Evolutionary conservation across 2,888 invertebrate genomes (phyloP).

Genomic region (Bombylius discolor): DNA sequence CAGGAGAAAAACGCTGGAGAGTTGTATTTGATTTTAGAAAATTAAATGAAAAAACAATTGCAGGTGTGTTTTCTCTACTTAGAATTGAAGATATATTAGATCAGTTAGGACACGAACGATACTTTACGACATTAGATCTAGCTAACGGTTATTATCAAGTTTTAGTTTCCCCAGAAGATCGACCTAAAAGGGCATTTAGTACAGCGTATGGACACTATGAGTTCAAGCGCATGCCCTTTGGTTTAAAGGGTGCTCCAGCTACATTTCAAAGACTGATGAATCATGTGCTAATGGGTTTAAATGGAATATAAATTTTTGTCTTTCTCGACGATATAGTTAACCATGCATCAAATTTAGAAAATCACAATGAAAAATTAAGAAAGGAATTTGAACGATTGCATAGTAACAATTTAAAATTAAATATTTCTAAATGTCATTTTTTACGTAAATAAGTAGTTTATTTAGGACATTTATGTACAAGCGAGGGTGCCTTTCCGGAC

Average conservation of each 20-base stretch:
- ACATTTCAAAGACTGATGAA: conserved; percentile 31
- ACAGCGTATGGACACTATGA: conserved; percentile 8
- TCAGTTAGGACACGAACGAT: conserved; percentile 8
- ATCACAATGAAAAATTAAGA: conserved; percentile 16
- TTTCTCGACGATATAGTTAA: conserved; percentile 8
- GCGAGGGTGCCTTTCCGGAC: conserved; percentile 9
- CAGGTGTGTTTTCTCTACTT: conserved; percentile 7
- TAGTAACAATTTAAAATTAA: conserved; percentile 16
- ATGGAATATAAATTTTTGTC: conserved; percentile 14
- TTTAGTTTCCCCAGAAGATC: conserved; percentile 3
- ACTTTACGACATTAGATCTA: conserved; percentile 13
- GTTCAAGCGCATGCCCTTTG: conserved; percentile 26
- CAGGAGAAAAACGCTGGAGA: too few species aligned
- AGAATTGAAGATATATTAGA: conserved; percentile 14
- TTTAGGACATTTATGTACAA: conserved; percentile 21
- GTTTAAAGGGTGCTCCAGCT: conserved; percentile 29
- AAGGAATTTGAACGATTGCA: conserved; percentile 16
- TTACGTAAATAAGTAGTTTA: conserved; percentile 14
- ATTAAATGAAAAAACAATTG: conserved; percentile 10
- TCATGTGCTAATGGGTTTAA: conserved; percentile 23
- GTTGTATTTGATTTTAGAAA: too few species aligned
- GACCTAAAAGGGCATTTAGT: conserved; percentile 12
- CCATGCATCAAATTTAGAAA: conserved; percentile 16
- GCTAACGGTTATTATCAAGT: conserved; percentile 15
- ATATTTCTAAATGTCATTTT: conserved; percentile 19